phyloP scores from a whole-genome alignment of 2,797 vertebrate species.

The Gallirallus australis region DNA sequence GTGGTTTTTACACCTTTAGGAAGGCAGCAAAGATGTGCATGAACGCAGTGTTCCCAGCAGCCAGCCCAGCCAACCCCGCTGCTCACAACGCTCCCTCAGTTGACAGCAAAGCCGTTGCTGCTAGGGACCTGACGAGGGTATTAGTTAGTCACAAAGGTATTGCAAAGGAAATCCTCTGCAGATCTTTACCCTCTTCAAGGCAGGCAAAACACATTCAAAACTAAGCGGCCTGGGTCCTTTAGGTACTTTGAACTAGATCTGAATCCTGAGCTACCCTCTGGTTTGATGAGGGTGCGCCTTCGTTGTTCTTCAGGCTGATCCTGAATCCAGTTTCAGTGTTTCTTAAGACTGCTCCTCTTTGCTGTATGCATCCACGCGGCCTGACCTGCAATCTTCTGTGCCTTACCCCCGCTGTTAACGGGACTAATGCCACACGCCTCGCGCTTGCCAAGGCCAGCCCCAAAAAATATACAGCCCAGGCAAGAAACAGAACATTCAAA shows the following conservation, averaged over 20 bases:
- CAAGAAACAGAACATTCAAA: neutral
- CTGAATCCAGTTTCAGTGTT: neutral
- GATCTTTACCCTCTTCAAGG: neutral
- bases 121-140: neutral
- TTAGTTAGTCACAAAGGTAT: neutral
- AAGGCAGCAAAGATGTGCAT: neutral
- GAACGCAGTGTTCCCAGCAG: fast-evolving
- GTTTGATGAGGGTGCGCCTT: neutral
- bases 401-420: neutral
- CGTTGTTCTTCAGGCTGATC: neutral
- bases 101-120: neutral
- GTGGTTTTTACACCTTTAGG: neutral
- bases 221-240: neutral
- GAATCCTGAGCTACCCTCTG: neutral
- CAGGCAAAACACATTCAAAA: neutral
- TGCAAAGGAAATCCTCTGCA: neutral
- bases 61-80: neutral
- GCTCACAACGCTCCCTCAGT: neutral
- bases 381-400: neutral
- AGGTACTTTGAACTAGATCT: neutral
- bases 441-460: neutral
- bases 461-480: neutral
- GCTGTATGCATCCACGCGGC: neutral
- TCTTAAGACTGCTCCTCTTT: neutral
- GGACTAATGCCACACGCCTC: neutral